Evolutionary conservation across 2,888 invertebrate genomes (phyloP).

Genomic region (Sarcophaga variegata): DNA sequence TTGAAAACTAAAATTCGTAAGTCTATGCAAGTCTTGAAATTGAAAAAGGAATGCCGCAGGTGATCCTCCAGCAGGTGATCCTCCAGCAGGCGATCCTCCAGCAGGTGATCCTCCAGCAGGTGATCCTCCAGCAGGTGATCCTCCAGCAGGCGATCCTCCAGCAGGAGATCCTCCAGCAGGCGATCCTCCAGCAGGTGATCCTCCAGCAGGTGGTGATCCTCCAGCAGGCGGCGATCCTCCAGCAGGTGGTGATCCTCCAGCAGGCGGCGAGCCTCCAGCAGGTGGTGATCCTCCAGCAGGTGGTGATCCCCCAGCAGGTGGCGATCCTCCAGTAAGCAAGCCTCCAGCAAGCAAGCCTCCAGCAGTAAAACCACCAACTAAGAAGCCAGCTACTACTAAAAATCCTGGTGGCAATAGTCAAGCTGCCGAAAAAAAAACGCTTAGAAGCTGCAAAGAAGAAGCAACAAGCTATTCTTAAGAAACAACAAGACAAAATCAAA

Average conservation of each 20-base stretch:
- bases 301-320: background rate
- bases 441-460: background rate
- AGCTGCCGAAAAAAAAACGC: background rate
- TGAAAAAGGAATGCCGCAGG: no score
- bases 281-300: background rate
- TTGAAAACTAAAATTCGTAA: no score
- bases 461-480: no score
- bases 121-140: no score
- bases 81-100: background rate
- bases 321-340: no score
- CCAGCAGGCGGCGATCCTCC: background rate
- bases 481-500: no score
- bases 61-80: background rate
- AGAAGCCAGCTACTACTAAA: background rate
- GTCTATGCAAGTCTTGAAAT: no score
- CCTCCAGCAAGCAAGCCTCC: no score
- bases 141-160: no score
- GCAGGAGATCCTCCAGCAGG: no score
- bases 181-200: background rate
- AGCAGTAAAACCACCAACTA: background rate
- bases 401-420: background rate
- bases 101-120: no score
- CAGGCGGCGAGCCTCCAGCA: background rate
- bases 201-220: background rate
- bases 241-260: background rate